Evolutionary conservation across 2,888 invertebrate species (phyloP).

Genomic region (Plutella xylostella): DNA sequence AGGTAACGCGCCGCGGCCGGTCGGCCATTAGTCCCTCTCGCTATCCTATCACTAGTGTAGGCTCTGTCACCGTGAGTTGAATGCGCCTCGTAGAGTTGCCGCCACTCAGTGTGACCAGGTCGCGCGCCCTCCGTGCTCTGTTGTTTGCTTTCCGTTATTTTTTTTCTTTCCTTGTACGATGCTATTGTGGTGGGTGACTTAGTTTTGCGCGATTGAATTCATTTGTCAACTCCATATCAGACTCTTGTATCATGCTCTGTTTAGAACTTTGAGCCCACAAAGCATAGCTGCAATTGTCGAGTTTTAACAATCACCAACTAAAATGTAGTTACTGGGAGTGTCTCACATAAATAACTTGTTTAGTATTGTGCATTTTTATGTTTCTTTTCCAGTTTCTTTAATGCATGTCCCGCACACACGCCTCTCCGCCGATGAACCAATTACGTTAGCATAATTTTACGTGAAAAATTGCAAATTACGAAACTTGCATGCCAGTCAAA

Average conservation of each 20-base stretch:
- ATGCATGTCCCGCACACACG: conserved; percentile 2
- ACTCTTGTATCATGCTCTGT: conserved; percentile 42
- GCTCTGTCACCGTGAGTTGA: neutral
- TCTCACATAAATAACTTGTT: neutral
- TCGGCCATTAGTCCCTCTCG: neutral
- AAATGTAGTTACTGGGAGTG: conserved; percentile 3
- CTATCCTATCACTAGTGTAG: neutral
- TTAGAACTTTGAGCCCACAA: conserved; percentile 67
- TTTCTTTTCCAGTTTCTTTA: too few relatives aligned
- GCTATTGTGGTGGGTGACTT: conserved; percentile 57
- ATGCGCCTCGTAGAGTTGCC: neutral
- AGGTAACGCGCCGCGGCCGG: conserved; percentile 53
- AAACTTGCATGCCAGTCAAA: neutral
- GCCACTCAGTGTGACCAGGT: too few relatives aligned
- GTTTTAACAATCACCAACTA: conserved; percentile 33
- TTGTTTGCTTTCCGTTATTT: conserved; percentile 47
- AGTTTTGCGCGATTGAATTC: conserved; percentile 51
- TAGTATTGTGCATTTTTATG: conserved; percentile 18
- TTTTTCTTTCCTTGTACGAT: conserved; percentile 44
- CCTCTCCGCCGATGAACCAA: neutral
- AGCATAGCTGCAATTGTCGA: conserved; percentile 36
- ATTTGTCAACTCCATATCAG: conserved; percentile 32
- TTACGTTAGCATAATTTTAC: conserved; percentile 3
- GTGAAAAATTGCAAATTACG: neutral
- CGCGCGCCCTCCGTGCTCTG: conserved; percentile 24